These are phyloP conservation scores for Danio albolineatus DNA, from an alignment of 2,797 vertebrate genomes.

Conservation along the genomic window DNA sequence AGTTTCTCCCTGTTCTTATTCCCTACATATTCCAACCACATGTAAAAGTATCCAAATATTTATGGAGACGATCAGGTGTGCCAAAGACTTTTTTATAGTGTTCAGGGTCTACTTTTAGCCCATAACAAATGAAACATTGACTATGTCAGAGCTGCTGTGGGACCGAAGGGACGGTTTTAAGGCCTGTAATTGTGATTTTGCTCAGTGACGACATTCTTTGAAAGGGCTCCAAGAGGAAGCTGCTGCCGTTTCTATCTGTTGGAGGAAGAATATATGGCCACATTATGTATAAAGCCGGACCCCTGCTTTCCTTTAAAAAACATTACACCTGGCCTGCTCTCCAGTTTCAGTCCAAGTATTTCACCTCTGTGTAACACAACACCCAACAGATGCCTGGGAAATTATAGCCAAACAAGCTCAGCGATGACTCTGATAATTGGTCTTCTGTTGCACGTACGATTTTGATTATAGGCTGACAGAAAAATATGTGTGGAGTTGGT, in stretches of 20 bases:
- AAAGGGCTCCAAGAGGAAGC: conserved; percentile 39
- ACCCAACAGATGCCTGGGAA: conserved; percentile 63
- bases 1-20: conserved; percentile 44
- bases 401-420: conserved; percentile 58
- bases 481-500: conserved; percentile 11
- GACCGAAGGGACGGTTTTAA: conserved; percentile 24
- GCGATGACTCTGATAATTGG: conserved; percentile 26
- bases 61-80: conserved; percentile 46
- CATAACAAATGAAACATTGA: conserved; percentile 20
- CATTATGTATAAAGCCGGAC: conserved; percentile 31
- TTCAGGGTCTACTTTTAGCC: conserved; percentile 3
- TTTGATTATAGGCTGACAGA: conserved; percentile 20
- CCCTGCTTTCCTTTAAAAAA: conserved; percentile 49
- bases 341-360: conserved; percentile 67
- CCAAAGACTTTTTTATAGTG: conserved; percentile 45
- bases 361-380: conserved; percentile 65
- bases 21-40: conserved; percentile 52
- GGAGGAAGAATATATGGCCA: conserved; percentile 12
- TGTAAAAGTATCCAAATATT: conserved; percentile 43
- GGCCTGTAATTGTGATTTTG: conserved; percentile 18
- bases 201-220: conserved; percentile 24
- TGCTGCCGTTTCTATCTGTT: conserved; percentile 26
- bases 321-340: conserved; percentile 60
- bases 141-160: background rate
- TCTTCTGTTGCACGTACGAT: background rate